Base-by-base conservation (phyloP, 2,113 vertebrate genomes). In the Tachysurus fulvidraco region DNA sequence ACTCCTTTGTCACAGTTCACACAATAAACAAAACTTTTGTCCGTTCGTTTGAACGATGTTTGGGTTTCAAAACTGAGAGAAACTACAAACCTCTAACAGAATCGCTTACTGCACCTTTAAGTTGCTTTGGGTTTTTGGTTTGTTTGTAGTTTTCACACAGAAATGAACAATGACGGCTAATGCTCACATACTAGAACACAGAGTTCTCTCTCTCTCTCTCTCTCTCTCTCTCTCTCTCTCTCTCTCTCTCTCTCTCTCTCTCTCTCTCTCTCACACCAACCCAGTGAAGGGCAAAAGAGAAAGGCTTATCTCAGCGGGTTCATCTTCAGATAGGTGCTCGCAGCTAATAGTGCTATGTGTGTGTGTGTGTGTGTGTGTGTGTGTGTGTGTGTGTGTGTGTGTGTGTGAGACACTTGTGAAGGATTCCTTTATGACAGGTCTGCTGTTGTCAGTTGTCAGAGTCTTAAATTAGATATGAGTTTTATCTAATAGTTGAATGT, bases 401-500 rank as follows among this genome's bases (percentile, higher is more conserved):
- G 83, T 54, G 85, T 78, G 64, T 13, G 60, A 19, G 86, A 25
- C 69, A 60, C 54, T 62, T 57, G 73, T 73, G 28, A 50, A 4
- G n/a, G 57, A 84, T 82, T 85, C 67, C 41, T 52, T 65, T 25
- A 65, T 41, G 41, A 44, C 41, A 41, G 86, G 64, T 59, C 28
- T 7, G 73, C 85, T 87, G 79, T 76, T 73, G 87, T 83, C 83
- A 55, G 84, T 76, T 12, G n/a, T 67, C 79, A 36, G 90, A 87
- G 78, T 90, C 92, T 93, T 93, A 92, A 93, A 93, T 95, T 94
- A 95, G 91, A 93, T 67, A 52, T 73, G 87, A 92, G 92, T 93
- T 93, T 80, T 92, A 90, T 92, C 91, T 94, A 93, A 95, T 93
- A 92, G 92, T 90, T 91, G 90, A 94, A 94, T 93, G 94, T 93